Evolutionary conservation across 2,888 invertebrate genomes (phyloP).

Genomic region (Cybosia mesomella): DNA sequence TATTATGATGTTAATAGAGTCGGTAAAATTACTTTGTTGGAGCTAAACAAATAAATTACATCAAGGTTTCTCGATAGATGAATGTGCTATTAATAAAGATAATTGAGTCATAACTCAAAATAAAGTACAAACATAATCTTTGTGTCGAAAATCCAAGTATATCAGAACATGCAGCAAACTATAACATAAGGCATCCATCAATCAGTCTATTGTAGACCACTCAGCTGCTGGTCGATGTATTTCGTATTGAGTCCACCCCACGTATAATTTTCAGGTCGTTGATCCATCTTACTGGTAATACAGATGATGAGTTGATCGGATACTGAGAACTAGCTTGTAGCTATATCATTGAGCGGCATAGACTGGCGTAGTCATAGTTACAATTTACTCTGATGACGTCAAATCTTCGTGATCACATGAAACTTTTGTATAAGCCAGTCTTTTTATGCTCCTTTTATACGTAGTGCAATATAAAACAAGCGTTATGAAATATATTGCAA

Average conservation of each 20-base stretch:
- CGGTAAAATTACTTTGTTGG: background rate
- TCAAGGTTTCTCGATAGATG: constrained; percentile 1
- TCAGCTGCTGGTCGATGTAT: background rate
- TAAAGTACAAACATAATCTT: constrained; percentile 3
- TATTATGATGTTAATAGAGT: constrained; percentile 14
- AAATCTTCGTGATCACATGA: no score
- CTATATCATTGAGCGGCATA: no score
- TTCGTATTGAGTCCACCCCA: background rate
- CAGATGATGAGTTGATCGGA: no score
- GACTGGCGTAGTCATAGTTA: no score
- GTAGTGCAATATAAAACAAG: no score
- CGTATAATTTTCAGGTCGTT: background rate
- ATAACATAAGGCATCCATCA: background rate
- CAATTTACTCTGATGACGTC: no score
- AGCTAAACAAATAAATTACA: background rate
- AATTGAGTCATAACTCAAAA: background rate
- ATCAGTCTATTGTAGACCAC: background rate
- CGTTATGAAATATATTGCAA: no score
- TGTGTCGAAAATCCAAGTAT: background rate
- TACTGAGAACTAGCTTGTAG: no score
- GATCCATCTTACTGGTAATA: background rate
- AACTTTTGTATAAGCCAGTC: no score
- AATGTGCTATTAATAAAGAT: constrained; percentile 1
- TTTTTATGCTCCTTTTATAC: no score
- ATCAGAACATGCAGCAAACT: background rate